phyloP scores from a whole-genome alignment of 2,888 invertebrate genomes.

The Corythucha ciliata region DNA sequence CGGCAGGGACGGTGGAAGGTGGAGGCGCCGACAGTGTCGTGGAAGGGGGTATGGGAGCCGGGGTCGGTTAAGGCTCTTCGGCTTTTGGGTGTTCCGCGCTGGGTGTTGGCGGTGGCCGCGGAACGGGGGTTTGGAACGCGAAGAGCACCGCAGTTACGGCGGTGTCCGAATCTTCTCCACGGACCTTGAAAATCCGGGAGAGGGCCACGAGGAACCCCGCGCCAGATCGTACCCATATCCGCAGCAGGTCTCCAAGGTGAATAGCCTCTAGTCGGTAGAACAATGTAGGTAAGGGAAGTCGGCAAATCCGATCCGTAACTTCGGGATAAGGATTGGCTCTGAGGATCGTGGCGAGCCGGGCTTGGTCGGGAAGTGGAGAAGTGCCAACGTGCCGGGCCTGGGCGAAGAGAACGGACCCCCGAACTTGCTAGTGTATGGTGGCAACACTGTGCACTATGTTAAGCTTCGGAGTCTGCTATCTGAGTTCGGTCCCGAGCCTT shows the following conservation, averaged over 20 bases:
- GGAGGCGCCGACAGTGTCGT: not conserved
- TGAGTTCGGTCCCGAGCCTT: too few relatives aligned
- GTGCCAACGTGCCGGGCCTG: too few relatives aligned
- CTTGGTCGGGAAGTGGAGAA: too few relatives aligned
- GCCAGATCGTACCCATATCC: slow-evolving; percentile 59
- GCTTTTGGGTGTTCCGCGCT: slow-evolving; percentile 24
- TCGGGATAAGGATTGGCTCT: slow-evolving; percentile 66
- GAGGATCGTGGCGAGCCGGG: slow-evolving; percentile 54
- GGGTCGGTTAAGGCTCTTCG: not conserved
- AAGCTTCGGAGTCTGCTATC: too few relatives aligned
- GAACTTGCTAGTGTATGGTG: too few relatives aligned
- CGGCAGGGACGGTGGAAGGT: not conserved
- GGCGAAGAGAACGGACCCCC: too few relatives aligned
- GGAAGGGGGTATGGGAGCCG: slow-evolving; percentile 1
- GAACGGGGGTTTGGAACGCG: slow-evolving; percentile 38
- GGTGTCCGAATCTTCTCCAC: slow-evolving; percentile 42
- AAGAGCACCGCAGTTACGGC: slow-evolving; percentile 45
- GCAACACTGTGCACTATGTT: too few relatives aligned
- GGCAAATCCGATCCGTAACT: slow-evolving; percentile 57
- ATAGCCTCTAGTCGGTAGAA: slow-evolving; percentile 57
- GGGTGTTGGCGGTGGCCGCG: slow-evolving; percentile 35
- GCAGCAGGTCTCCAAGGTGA: slow-evolving; percentile 68
- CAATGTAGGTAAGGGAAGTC: slow-evolving; percentile 61
- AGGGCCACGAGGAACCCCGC: slow-evolving; percentile 41
- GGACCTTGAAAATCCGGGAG: slow-evolving; percentile 42